These are phyloP conservation scores for Drosophila tristis DNA, from an alignment of 1,140 invertebrate genomes.

Conservation along the genomic window DNA sequence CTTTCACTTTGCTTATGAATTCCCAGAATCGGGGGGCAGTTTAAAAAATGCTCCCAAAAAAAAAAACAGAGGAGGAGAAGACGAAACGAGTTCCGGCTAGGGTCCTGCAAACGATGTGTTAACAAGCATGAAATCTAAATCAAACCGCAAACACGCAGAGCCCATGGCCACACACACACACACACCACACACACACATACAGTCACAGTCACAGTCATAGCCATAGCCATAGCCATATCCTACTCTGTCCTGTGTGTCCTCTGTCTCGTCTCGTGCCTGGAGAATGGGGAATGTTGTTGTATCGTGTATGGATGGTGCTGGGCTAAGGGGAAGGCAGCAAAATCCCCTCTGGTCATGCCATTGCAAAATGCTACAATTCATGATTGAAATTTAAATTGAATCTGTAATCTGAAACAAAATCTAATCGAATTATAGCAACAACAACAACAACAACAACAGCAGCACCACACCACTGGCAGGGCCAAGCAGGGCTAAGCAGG, in stretches of 20 bases:
- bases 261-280: conserved; percentile 5
- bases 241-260: background rate
- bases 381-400: conserved; percentile 70
- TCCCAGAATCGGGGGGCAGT: conserved; percentile 9
- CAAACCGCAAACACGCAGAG: conserved; percentile 62
- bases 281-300: background rate
- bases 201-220: no score
- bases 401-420: conserved; percentile 70
- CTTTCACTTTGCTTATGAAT: conserved; percentile 57
- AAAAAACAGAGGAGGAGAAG: background rate
- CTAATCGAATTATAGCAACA: conserved; percentile 68
- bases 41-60: conserved; percentile 1
- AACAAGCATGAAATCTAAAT: conserved; percentile 67
- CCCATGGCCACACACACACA: conserved; percentile 5
- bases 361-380: conserved; percentile 66
- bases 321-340: background rate
- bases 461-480: background rate
- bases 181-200: no score
- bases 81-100: conserved; percentile 9
- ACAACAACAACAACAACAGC: conserved; percentile 9
- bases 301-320: background rate
- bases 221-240: background rate
- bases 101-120: conserved; percentile 60
- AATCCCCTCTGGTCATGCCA: conserved; percentile 55
- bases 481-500: background rate